These are phyloP conservation scores for Brachyalestes nurse DNA, from an alignment of 2,797 vertebrate genomes.

Conservation along the genomic window DNA sequence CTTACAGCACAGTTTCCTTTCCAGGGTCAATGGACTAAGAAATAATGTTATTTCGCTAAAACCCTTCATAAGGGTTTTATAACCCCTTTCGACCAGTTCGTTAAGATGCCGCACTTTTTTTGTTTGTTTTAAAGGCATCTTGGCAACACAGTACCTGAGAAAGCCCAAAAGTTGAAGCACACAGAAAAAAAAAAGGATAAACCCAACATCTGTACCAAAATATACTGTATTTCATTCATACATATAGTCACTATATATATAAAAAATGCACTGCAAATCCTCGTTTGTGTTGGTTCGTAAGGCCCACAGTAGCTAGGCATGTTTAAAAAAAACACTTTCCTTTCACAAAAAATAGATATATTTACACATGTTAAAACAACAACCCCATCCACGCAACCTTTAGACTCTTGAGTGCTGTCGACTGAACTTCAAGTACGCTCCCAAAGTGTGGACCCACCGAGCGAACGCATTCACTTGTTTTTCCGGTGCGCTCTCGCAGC, in stretches of 20 bases:
- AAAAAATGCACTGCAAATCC: slow-evolving; percentile 77
- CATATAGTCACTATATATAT: slow-evolving; percentile 63
- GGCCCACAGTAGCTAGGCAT: slow-evolving; percentile 50
- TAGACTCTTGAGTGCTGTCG: slow-evolving; percentile 50
- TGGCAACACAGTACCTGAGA: slow-evolving; percentile 64
- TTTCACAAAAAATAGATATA: slow-evolving; percentile 58
- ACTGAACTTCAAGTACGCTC: slow-evolving; percentile 62
- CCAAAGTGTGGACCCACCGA: slow-evolving; percentile 43
- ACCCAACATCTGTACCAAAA: slow-evolving; percentile 74
- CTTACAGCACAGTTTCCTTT: slow-evolving; percentile 70
- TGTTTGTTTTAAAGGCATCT: slow-evolving; percentile 49
- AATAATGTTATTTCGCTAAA: slow-evolving; percentile 19
- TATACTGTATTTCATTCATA: slow-evolving; percentile 71
- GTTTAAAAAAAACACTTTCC: slow-evolving; percentile 55
- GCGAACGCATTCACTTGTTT: slow-evolving; percentile 30
- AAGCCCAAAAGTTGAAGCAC: slow-evolving; percentile 66
- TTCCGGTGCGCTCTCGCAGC: slow-evolving; percentile 33
- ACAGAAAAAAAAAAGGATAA: slow-evolving; percentile 63
- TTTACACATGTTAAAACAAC: slow-evolving; percentile 58
- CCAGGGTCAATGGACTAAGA: slow-evolving; percentile 37
- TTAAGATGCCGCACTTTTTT: slow-evolving; percentile 55
- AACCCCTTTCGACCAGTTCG: slow-evolving; percentile 41
- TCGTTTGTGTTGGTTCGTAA: slow-evolving; percentile 63
- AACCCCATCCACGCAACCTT: slow-evolving; percentile 51
- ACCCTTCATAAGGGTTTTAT: slow-evolving; percentile 31